phyloP scores from a whole-genome alignment of 2,797 vertebrate genomes.

The Dermochelys coriacea region DNA sequence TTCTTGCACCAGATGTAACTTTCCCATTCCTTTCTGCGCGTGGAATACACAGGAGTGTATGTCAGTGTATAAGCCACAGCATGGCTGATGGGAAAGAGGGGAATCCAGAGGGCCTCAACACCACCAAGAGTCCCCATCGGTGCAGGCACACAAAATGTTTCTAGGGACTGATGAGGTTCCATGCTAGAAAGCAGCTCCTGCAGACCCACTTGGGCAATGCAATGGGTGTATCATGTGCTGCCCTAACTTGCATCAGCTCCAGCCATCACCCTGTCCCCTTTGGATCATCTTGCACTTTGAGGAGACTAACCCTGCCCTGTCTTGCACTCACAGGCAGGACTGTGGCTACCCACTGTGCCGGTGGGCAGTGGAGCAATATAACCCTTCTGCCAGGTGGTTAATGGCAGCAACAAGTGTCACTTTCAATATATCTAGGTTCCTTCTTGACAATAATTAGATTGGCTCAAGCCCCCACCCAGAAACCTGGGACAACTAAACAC shows the following conservation, averaged over 20 bases:
- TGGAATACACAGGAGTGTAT: background rate
- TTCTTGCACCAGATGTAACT: background rate
- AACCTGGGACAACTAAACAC: background rate
- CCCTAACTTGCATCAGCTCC: background rate
- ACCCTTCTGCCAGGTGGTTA: background rate
- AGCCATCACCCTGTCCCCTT: background rate
- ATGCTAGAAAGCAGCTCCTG: background rate
- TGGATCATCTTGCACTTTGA: background rate
- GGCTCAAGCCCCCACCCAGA: background rate
- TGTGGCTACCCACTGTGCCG: background rate
- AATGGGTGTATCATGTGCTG: background rate
- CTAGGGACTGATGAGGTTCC: background rate
- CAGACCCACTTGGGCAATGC: background rate
- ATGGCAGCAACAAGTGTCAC: background rate
- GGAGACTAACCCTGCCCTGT: background rate
- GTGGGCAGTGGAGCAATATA: background rate
- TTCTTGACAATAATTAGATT: background rate
- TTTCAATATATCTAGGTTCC: background rate
- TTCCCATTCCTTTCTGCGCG: background rate
- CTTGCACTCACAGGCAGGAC: background rate
- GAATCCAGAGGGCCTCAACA: too few species aligned
- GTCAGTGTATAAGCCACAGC: background rate
- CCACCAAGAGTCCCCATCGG: too few species aligned
- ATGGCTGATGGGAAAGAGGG: background rate
- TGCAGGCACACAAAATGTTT: background rate